Base-by-base conservation (phyloP, 2,888 invertebrate species). In the Lamproptera curius region DNA sequence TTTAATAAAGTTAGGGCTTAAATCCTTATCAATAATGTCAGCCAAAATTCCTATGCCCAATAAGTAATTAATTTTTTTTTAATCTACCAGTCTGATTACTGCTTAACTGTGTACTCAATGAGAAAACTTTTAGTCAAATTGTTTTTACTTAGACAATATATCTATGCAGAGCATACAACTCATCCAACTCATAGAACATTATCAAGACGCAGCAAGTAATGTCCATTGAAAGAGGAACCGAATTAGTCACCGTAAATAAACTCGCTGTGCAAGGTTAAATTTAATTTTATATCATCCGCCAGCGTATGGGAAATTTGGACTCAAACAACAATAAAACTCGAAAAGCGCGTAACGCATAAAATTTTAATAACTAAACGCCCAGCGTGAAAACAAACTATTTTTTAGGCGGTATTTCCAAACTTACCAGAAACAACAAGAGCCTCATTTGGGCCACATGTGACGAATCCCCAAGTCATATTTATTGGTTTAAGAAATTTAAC, bases 381-480 rank as follows among this genome's bases (percentile, higher is more conserved):
- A 38, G 33, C 36, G 16, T 15, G 34, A 39, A 20, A 51, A 43
- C 16, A 42, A 48, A 43, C 28, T 41, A 43, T 35, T 20, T 48
- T 36, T 49, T 39, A 36, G 36, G 49, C 43, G 40, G 49, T 39
- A 13, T 40, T 42, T 44, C 28, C 37, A 38, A 57, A 71, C 82
- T 74, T 88, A 97, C 97, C 97, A 85, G 97, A 97, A 59, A 97
- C 95, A 31, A 97, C 97, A 38, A 97, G 90, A 37, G 97, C 97
- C 82, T 97, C 97, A 75, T 97, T 97, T 17, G 97, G 97, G 38
- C 97, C 97, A 75, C 97, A 97, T 54, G 97, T 97, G 44, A 96
- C 96, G 76, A 97, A 97, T 67, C 97, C 97, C 92, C 95, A 94
- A 67, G 91, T 90, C 93, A 93, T 93, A 47, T 57, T 73, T 41